phyloP scores from a whole-genome alignment of 2,797 vertebrate species.

The Podargus strigoides region DNA sequence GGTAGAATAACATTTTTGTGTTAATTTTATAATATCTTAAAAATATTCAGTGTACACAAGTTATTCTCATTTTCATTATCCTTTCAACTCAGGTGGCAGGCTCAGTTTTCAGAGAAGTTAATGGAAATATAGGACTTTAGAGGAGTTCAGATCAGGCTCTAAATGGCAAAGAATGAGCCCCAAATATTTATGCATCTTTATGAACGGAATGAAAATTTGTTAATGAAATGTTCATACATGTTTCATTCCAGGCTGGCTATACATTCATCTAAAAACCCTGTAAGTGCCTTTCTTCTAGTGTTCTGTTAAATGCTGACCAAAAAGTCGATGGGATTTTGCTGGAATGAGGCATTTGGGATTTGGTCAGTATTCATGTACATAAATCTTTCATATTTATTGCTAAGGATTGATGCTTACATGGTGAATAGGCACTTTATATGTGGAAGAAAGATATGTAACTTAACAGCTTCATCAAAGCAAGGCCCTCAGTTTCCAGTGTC shows the following conservation, averaged over 20 bases:
- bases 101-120: neutral
- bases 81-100: neutral
- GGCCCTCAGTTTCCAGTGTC: neutral
- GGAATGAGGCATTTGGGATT: constrained; percentile 11
- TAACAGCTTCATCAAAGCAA: neutral
- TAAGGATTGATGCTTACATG: neutral
- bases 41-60: neutral
- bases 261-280: neutral
- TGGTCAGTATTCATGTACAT: neutral
- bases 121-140: neutral
- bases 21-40: constrained; percentile 22
- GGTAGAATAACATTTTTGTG: neutral
- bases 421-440: neutral
- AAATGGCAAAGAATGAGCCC: neutral
- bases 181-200: constrained; percentile 44
- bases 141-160: neutral
- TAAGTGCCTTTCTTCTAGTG: neutral
- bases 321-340: constrained; percentile 24
- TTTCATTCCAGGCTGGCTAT: neutral
- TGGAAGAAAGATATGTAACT: neutral
- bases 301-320: neutral
- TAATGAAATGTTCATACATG: constrained; percentile 29
- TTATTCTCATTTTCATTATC: constrained; percentile 28
- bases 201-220: neutral
- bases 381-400: neutral